Evolutionary conservation across 2,797 vertebrate species (phyloP).

Genomic region (Botia almorhae): DNA sequence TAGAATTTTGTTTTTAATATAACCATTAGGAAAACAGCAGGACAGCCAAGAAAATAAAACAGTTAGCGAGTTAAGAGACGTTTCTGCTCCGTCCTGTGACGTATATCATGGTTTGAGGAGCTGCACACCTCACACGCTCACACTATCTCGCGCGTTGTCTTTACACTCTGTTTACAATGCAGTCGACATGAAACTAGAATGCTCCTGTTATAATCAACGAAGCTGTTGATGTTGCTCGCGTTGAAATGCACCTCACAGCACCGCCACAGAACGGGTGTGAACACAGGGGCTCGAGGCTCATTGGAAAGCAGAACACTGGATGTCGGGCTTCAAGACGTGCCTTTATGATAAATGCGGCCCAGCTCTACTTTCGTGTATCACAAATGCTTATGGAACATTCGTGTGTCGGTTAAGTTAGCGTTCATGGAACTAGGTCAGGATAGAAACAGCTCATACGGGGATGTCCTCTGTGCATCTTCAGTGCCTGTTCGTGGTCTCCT

Average conservation of each 20-base stretch:
- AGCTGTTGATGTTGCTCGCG: background rate
- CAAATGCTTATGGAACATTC: slow-evolving; percentile 2
- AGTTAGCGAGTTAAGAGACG: background rate
- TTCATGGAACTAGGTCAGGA: slow-evolving; percentile 52
- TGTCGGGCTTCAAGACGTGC: slow-evolving; percentile 14
- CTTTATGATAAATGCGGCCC: slow-evolving; percentile 32
- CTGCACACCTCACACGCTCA: background rate
- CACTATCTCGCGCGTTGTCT: background rate
- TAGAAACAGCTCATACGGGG: slow-evolving; percentile 25
- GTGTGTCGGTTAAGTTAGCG: slow-evolving; percentile 30
- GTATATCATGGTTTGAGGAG: background rate
- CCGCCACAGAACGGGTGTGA: background rate
- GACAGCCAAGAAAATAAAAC: slow-evolving; percentile 50
- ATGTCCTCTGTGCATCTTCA: background rate
- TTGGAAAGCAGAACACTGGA: slow-evolving; percentile 22
- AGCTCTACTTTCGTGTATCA: slow-evolving; percentile 16
- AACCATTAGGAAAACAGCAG: slow-evolving; percentile 49
- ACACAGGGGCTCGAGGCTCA: background rate
- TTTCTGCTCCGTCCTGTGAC: slow-evolving; percentile 19
- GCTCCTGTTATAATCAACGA: background rate
- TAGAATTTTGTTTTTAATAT: slow-evolving; percentile 1
- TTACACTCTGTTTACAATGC: too few relatives aligned
- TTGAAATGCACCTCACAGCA: background rate
- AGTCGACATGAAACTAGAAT: background rate
- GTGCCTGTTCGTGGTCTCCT: background rate